Percentiles rank a stretch among this genome's conserved stretches.
Evolutionary conservation across 2,888 invertebrate species (phyloP).

Genomic region (Drosophila putrida): DNA sequence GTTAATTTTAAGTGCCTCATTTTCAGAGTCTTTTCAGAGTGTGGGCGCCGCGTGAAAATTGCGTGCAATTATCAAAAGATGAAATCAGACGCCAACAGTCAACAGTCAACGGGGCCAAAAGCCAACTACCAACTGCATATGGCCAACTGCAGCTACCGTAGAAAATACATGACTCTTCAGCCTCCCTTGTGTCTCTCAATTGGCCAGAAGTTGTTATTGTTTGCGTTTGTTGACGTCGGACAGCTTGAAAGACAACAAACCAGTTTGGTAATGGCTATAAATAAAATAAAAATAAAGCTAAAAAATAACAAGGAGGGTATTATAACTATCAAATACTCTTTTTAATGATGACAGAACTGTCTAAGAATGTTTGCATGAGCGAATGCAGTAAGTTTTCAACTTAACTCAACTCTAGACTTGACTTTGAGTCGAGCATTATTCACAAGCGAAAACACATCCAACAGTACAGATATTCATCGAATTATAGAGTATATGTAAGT

Average conservation of each 20-base stretch:
- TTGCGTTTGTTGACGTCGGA: slow-evolving; percentile 32
- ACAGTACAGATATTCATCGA: background rate
- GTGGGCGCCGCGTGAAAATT: slow-evolving; percentile 76
- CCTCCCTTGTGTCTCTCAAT: background rate
- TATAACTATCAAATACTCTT: slow-evolving; percentile 37
- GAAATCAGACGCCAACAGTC: slow-evolving; percentile 67
- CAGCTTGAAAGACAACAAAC: slow-evolving; percentile 40
- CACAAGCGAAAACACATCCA: background rate
- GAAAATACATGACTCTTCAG: background rate
- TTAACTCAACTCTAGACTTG: background rate
- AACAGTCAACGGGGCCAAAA: slow-evolving; percentile 17
- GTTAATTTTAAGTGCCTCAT: slow-evolving; percentile 42
- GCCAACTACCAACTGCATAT: slow-evolving; percentile 30
- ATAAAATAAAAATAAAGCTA: slow-evolving; percentile 44
- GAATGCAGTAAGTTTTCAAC: background rate
- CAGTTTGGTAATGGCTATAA: slow-evolving; percentile 55
- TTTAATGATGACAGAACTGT: slow-evolving; percentile 1
- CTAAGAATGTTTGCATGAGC: background rate
- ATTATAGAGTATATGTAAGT: background rate
- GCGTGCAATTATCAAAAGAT: slow-evolving; percentile 76
- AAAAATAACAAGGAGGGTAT: background rate
- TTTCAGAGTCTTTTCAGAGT: slow-evolving; percentile 12
- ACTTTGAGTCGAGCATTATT: background rate
- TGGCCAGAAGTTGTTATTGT: slow-evolving; percentile 25
- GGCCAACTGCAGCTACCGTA: slow-evolving; percentile 44